Base-by-base conservation (phyloP, 2,797 vertebrate species). In the Rhinophrynus dorsalis region DNA sequence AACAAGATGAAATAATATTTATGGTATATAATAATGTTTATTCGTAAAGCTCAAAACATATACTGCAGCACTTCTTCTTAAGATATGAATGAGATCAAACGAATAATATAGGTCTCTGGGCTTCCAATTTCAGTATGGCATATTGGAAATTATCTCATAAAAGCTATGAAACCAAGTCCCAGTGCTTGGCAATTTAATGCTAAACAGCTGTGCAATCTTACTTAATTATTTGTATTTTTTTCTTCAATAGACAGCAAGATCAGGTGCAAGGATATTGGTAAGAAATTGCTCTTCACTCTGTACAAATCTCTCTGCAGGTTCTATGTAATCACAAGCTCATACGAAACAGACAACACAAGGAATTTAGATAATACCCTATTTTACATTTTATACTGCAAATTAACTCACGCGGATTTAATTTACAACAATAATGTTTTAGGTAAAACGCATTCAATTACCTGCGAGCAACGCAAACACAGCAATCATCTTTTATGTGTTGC, bases 401-500 rank as follows among this genome's bases (percentile, higher is more conserved):
- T 17, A 15, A 42, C 8, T 15, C 40, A 4, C 40, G 3, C 3
- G 23, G 45, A 26, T 50, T 50, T 26, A 13, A 12, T 4, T 50
- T 24, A n/a, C 45, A 13, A 24, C 24, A 3, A 26, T 24, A 45
- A 50, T 11, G 17, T 12, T 50, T 23, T 9, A 50, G 7, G 33
- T 23, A 10, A 32, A 52, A 54, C 17, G 9, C 44, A 47, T 47
- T 30, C 42, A 62, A 29, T 33, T 50, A 47, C 27, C 59, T 50
- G 21, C 5, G 44, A 30, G 18, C n/a, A n/a, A n/a, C n/a, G n/a
- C n/a, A n/a, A n/a, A n/a, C n/a, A n/a, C n/a, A n/a, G n/a, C n/a
- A n/a, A n/a, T n/a, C n/a, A n/a, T n/a, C n/a, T n/a, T n/a, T 60
- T 60, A 60, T 60, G 17, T 38, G 45, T 51, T 42, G 42, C 15